A percentile compares a stretch with the other conserved stretches of the same genome.
Conservation (phyloP, 2,113 vertebrate genomes). For the Ivindomyrus marchei region DNA sequence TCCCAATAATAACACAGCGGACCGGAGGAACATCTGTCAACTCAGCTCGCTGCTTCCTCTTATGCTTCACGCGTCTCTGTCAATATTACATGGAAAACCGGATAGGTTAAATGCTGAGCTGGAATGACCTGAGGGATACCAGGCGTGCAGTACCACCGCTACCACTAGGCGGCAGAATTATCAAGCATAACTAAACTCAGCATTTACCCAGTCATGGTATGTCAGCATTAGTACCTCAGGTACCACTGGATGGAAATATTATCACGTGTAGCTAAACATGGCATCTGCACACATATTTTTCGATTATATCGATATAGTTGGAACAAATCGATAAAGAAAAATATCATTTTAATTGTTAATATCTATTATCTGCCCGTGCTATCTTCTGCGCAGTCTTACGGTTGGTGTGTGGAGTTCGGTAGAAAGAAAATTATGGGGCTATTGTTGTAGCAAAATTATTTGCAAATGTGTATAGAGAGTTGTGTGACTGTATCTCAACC, state of each 20-base stretch:
- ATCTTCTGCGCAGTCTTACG: too few relatives aligned
- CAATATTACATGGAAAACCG: not conserved
- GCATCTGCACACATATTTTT: too few relatives aligned
- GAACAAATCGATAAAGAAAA: too few relatives aligned
- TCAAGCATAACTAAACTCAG: not conserved
- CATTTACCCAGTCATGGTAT: not conserved
- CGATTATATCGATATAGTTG: too few relatives aligned
- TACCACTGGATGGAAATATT: conserved; percentile 25
- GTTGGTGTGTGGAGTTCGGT: too few relatives aligned
- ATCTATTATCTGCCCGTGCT: too few relatives aligned
- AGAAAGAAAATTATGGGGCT: too few relatives aligned
- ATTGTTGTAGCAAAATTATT: too few relatives aligned
- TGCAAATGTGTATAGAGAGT: too few relatives aligned
- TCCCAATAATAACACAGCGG: not conserved
- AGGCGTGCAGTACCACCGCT: not conserved
- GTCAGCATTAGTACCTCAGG: not conserved
- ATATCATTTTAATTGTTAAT: too few relatives aligned
- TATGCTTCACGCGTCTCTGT: not conserved
- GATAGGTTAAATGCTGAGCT: not conserved
- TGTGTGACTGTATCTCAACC: too few relatives aligned
- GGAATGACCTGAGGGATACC: not conserved
- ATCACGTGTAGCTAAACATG: not conserved
- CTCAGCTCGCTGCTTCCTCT: not conserved
- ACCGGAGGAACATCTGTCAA: not conserved
- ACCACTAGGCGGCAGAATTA: conserved; percentile 28